These are phyloP conservation scores for Steatocranus sp. DNA, from an alignment of 2,797 vertebrate species.

Conservation along the genomic window DNA sequence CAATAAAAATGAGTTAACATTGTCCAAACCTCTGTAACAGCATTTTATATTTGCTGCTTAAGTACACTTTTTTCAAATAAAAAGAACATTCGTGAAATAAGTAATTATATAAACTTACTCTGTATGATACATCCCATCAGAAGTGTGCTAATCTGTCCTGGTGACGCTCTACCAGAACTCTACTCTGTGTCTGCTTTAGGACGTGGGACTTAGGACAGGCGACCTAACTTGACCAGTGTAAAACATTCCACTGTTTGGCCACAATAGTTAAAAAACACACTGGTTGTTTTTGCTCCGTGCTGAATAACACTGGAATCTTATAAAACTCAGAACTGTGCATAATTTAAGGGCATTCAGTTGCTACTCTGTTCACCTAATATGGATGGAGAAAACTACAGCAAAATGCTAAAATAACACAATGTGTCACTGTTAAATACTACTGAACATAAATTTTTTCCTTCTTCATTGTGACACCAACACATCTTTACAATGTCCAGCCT, in stretches of 20 bases:
- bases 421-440: background rate
- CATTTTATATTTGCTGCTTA: background rate
- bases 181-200: background rate
- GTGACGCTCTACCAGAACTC: background rate
- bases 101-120: background rate
- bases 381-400: background rate
- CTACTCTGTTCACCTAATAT: background rate
- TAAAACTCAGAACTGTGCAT: constrained; percentile 4
- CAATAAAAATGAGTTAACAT: background rate
- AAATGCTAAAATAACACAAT: background rate
- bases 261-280: constrained; percentile 4
- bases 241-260: constrained; percentile 40
- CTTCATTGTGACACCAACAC: background rate
- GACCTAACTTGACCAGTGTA: constrained; percentile 9
- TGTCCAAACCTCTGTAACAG: background rate
- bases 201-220: constrained; percentile 10
- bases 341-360: background rate
- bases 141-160: background rate
- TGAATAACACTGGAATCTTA: constrained; percentile 10
- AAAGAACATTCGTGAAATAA: background rate
- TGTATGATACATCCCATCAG: background rate
- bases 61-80: background rate
- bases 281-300: constrained; percentile 2
- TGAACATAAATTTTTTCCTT: background rate
- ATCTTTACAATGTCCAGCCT: background rate